A percentile compares a stretch with the other conserved stretches of the same genome.
Evolutionary conservation across 2,797 vertebrate genomes (phyloP).

Genomic region (Chelon labrosus): DNA sequence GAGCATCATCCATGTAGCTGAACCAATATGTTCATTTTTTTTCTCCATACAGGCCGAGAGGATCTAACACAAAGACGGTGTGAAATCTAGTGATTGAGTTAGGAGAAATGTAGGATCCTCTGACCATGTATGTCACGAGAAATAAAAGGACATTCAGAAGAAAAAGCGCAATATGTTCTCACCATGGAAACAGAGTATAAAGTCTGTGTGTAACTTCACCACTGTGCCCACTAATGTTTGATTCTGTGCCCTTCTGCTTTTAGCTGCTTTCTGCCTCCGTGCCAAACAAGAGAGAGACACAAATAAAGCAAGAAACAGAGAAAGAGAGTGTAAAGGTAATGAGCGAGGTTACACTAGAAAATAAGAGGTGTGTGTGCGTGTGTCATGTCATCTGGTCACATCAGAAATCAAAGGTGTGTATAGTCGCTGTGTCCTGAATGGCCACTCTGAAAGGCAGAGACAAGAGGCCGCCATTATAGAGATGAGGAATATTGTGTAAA

Average conservation of each 20-base stretch:
- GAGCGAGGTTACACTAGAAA: not conserved
- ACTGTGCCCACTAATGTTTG: constrained; percentile 24
- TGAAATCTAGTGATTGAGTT: not conserved
- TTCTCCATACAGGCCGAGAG: not conserved
- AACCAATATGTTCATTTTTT: not conserved
- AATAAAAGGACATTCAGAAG: constrained; percentile 3
- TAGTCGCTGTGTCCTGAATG: not conserved
- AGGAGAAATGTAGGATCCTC: not conserved
- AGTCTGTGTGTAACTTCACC: constrained; percentile 33
- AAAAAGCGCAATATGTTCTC: constrained; percentile 27
- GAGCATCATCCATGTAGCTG: too few species aligned
- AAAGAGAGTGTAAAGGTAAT: not conserved
- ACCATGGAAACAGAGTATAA: constrained; percentile 59
- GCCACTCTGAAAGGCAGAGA: not conserved
- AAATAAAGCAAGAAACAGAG: not conserved
- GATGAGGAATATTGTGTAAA: not conserved
- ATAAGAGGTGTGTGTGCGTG: not conserved
- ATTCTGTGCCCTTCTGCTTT: constrained; percentile 29
- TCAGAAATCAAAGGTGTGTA: not conserved
- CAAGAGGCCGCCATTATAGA: not conserved
- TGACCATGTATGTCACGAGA: constrained; percentile 13
- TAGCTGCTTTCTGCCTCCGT: constrained; percentile 10
- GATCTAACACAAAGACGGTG: not conserved
- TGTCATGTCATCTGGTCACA: not conserved
- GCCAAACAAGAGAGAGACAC: constrained; percentile 11